phyloP scores from a whole-genome alignment of 2,113 vertebrate species.

The Candoia aspera region DNA sequence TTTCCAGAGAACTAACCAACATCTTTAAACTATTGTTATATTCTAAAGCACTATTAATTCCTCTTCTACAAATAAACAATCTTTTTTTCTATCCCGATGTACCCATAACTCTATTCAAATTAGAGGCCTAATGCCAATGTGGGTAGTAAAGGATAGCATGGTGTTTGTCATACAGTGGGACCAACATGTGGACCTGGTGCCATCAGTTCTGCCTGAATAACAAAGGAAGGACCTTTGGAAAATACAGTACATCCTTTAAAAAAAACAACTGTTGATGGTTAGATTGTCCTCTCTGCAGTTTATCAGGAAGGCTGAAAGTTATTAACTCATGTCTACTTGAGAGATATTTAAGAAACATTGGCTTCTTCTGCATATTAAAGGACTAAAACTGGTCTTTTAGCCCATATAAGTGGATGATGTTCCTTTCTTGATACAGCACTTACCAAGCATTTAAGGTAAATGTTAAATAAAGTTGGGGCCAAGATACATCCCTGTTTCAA shows the following conservation, averaged over 20 bases:
- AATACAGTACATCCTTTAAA: background rate
- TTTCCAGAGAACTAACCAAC: background rate
- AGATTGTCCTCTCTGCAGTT: background rate
- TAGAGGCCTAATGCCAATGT: background rate
- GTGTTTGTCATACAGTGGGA: background rate
- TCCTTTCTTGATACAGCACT: background rate
- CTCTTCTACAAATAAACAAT: background rate
- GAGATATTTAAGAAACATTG: background rate
- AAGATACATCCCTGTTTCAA: background rate
- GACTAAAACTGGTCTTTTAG: background rate
- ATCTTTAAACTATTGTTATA: conserved; percentile 16
- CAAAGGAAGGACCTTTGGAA: background rate
- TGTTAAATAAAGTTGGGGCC: background rate
- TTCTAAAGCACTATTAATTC: background rate
- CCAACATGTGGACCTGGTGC: background rate
- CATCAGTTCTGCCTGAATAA: background rate
- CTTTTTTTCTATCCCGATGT: background rate
- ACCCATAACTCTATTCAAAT: background rate
- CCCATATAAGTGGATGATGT: background rate
- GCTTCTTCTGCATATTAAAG: background rate
- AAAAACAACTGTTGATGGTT: background rate
- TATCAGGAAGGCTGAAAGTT: background rate
- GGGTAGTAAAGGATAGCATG: background rate
- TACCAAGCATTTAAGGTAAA: background rate
- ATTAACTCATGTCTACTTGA: background rate